Conservation (phyloP, 2,113 vertebrate species). For the Vanacampus margaritifer region DNA sequence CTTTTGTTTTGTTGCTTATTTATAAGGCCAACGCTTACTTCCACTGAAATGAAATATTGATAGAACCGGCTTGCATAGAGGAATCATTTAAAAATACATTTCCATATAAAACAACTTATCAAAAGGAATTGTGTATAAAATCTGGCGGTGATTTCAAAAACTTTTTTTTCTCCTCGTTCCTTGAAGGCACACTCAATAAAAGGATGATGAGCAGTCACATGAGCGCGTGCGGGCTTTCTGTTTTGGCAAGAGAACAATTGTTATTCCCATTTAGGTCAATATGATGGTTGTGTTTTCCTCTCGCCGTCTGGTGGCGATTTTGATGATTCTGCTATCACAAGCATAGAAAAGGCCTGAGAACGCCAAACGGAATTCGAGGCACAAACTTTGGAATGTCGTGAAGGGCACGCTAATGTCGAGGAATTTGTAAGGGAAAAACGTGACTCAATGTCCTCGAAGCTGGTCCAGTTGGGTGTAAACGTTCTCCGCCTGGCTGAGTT, state of each 20-base stretch:
- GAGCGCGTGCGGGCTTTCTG: conserved; percentile 56
- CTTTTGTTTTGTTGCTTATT: conserved; percentile 29
- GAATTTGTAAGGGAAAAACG: conserved; percentile 11
- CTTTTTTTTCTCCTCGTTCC: conserved; percentile 42
- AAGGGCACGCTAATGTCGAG: conserved; percentile 14
- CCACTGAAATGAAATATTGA: conserved; percentile 35
- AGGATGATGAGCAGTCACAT: conserved; percentile 46
- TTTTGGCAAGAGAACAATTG: conserved; percentile 62
- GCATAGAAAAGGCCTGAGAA: conserved; percentile 29
- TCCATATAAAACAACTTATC: conserved; percentile 56
- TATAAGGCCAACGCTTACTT: conserved; percentile 49
- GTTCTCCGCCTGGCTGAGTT: conserved; percentile 80
- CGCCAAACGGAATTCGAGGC: conserved; percentile 15
- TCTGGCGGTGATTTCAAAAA: conserved; percentile 37
- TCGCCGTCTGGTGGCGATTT: conserved; percentile 19
- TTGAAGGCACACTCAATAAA: conserved; percentile 58
- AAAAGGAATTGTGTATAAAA: conserved; percentile 56
- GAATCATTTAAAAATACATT: conserved; percentile 60
- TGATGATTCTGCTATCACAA: conserved; percentile 24
- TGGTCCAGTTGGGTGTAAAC: conserved; percentile 82
- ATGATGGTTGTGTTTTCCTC: conserved; percentile 31
- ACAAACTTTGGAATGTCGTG: conserved; percentile 21
- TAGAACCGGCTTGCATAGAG: conserved; percentile 65
- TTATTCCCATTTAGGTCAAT: conserved; percentile 12
- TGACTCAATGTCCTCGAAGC: conserved; percentile 73